Conservation (phyloP, 2,888 invertebrate genomes). For the Folsomia candida region DNA sequence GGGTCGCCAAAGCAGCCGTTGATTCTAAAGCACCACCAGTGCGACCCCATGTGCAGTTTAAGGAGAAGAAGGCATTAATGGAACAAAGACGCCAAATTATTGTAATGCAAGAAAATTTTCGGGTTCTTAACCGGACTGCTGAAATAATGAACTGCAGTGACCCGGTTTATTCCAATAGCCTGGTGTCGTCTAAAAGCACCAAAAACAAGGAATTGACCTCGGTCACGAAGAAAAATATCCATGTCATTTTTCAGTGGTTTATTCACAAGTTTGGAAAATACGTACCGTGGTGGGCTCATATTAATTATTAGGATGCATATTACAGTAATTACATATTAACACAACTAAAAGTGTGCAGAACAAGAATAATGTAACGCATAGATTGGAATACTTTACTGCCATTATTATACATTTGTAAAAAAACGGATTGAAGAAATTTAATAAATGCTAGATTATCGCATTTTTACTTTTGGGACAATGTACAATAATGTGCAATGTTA, state of each 20-base stretch:
- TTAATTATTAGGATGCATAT: slow-evolving; percentile 42
- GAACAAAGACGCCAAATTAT: slow-evolving; percentile 44
- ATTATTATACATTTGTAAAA: no score
- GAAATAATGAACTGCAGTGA: slow-evolving; percentile 35
- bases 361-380: no score
- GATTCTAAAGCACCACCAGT: slow-evolving; percentile 43
- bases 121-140: slow-evolving; percentile 44
- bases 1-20: slow-evolving; percentile 45
- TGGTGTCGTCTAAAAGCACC: not conserved
- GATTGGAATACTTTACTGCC: no score
- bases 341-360: not conserved
- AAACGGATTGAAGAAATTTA: no score
- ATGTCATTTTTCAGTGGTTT: slow-evolving; percentile 48
- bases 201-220: slow-evolving; percentile 28
- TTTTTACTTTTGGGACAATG: no score
- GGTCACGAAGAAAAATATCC: slow-evolving; percentile 37
- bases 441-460: no score
- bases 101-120: slow-evolving; percentile 48
- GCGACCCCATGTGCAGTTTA: slow-evolving; percentile 45
- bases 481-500: no score
- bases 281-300: slow-evolving; percentile 50
- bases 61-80: slow-evolving; percentile 44
- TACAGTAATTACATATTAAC: not conserved
- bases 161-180: slow-evolving; percentile 10
- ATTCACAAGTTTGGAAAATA: slow-evolving; percentile 45